Base-by-base conservation (phyloP, 2,113 vertebrate species). In the Dasypus novemcinctus region DNA sequence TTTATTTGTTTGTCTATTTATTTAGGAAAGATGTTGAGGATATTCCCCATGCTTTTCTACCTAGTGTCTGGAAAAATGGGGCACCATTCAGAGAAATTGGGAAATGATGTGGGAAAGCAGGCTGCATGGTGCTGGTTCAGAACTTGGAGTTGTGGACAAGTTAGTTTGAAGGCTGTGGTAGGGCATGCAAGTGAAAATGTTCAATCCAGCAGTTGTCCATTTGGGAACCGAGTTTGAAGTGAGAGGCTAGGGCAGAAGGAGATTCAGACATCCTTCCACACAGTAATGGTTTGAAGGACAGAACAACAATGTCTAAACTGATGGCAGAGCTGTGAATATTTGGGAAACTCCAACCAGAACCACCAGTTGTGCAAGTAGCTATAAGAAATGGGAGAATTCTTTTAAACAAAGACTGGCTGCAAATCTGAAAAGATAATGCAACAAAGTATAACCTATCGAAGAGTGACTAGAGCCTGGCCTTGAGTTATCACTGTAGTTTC, bases 301-400 rank as follows among this genome's bases (percentile, higher is more conserved):
- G 63, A 79, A 90, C 69, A 79, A 63, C 43, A 79, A 66, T 66
- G 87, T 94, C 72, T 82, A 74, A 80, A 54, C 29, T 57, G 54
- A 71, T 71, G 54, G 43, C 43, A 86, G 46, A 75, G n/a, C 63
- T 93, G 54, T 86, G 85, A 83, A 91, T 80, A 93, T 64, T 89
- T 90, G 31, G 43, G 88, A 36, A 91, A 57, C 33, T 52, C 64
- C 63, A 80, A 78, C 38, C 63, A 91, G 81, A 90, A 93, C 69
- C 61, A 59, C 46, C n/a, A 88, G 69, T 63, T 49, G 88, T 79
- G 49, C 36, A 71, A 31, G 23, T 54, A 17, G 27, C 61, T 95
- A 0, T 33, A 87, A 93, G 57, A 88, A 59, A 89, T 7, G n/a
- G 41, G 18, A 7, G 12, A 76, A 78, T 64, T 72, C 25, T 91